Base-by-base conservation (phyloP, 1,140 invertebrate genomes). In the Callitettix versicolor region DNA sequence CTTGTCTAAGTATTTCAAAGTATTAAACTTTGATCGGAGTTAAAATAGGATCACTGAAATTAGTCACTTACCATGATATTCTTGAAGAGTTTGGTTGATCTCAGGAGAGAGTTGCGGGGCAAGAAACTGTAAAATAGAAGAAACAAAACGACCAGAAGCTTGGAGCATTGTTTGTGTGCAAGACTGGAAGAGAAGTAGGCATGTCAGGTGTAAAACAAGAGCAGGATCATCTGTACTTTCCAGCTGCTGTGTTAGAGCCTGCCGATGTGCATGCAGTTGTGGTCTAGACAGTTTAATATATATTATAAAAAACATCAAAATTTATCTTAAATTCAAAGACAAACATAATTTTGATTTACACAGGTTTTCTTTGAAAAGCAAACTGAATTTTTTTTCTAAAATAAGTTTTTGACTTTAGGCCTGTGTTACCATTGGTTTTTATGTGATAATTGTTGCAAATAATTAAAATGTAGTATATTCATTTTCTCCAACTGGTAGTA, bases 131-230 rank as follows among this genome's bases (percentile, higher is more conserved):
- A 96, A 71, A 57, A 97, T 80, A 18, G 80, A 74, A 0, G 90
- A 84, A 3, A 97, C 88, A 71, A 92, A 91, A 68, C 89, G 82
- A 0, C 93, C 93, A 21, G 91, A 94, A 11, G 88, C 88, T 67
- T 96, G 89, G 14, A 98, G 62, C 70, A 93, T 88, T 61, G 71
- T 80, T 63, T 90, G 82, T 12, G 86, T 90, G 0, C 82, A 73
- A 9, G 79, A 77, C 18, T 88, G 89, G 63, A 95, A 95, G 18
- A 95, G 75, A 22, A 94, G 73, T 41, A 93, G 76, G 5, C 78
- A 79, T 1, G 81, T 79, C 38, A 95, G 70, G 69, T 96, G 92
- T 14, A 98, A 68, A n/a, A 82, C 76, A 33, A 94, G 69, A 0
- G 92, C 89, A 24, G 88, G 79, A 66, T 95, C 91, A 33, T 78